These are phyloP conservation scores for Potamarius usumacintae DNA, from an alignment of 2,113 vertebrate genomes.

Conservation along the genomic window DNA sequence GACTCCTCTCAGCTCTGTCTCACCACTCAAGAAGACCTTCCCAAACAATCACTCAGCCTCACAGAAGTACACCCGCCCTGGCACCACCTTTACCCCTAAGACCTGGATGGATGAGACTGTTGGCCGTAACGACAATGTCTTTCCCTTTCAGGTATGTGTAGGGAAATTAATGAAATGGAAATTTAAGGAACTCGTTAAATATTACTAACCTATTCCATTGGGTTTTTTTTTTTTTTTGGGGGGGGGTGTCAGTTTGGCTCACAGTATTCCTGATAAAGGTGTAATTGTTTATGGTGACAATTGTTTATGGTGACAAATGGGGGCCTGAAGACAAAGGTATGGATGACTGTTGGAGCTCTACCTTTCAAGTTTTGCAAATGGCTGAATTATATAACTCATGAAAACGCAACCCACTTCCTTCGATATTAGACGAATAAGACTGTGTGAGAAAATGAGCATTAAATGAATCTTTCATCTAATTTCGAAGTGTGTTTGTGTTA, in stretches of 20 bases:
- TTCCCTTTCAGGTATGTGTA: conserved; percentile 94
- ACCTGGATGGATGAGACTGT: conserved; percentile 98
- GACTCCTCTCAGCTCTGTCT: conserved; percentile 96
- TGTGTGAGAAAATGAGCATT: neutral
- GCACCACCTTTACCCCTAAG: conserved; percentile 93
- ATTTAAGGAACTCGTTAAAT: neutral
- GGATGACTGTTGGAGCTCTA: conserved; percentile 69
- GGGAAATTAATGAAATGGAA: neutral
- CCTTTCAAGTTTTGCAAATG: conserved; percentile 62
- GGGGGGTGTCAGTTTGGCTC: neutral
- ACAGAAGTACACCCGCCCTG: conserved; percentile 95
- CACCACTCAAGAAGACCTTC: conserved; percentile 98
- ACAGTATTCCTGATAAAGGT: conserved; percentile 18
- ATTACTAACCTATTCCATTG: neutral
- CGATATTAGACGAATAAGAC: neutral
- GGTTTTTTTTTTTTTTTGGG: neutral
- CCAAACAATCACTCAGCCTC: conserved; percentile 95
- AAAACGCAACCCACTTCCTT: neutral
- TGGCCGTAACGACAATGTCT: conserved; percentile 93
- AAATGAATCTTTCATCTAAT: neutral
- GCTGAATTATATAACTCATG: conserved; percentile 21
- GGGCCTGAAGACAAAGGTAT: conserved; percentile 52
- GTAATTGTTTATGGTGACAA: neutral
- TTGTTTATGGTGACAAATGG: neutral
- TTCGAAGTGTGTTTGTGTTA: neutral